phyloP scores from a whole-genome alignment of 2,888 invertebrate species.

The Agrochola macilenta region DNA sequence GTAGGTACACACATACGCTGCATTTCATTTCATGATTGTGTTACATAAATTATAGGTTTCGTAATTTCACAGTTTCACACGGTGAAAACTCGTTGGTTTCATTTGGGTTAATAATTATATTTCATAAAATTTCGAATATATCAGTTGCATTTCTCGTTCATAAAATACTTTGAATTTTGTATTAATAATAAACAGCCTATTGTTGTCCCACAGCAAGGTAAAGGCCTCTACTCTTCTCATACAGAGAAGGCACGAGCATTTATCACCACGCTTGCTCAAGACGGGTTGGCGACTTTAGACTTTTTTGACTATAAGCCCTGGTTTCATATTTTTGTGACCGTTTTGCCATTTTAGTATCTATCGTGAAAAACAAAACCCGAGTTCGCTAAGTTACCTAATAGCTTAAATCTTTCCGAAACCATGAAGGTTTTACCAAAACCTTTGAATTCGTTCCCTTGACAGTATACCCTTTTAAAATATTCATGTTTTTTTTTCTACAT shows the following conservation, averaged over 20 bases:
- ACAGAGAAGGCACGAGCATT: neutral
- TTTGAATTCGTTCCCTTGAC: neutral
- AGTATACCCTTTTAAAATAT: neutral
- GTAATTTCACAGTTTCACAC: slow-evolving; percentile 45
- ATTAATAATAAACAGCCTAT: too few relatives aligned
- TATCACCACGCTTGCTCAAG: too few relatives aligned
- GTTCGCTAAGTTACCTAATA: neutral
- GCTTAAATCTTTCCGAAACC: neutral
- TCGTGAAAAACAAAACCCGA: neutral
- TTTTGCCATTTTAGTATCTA: too few relatives aligned
- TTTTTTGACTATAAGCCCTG: neutral
- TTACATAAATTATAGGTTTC: slow-evolving; percentile 62
- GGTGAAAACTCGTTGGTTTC: slow-evolving; percentile 34
- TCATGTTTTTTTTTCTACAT: neutral
- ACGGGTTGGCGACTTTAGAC: too few relatives aligned
- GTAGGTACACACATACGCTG: slow-evolving; percentile 21
- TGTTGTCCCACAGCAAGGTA: neutral
- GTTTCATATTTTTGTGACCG: neutral
- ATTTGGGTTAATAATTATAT: slow-evolving; percentile 49
- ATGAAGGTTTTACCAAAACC: neutral
- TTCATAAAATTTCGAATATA: slow-evolving; percentile 26
- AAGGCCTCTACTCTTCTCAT: neutral
- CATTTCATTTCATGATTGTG: slow-evolving; percentile 59
- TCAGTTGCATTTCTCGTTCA: slow-evolving; percentile 7
- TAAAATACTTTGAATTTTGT: neutral